These are phyloP conservation scores for Panurus biarmicus DNA, from an alignment of 2,113 vertebrate genomes.

Conservation along the genomic window DNA sequence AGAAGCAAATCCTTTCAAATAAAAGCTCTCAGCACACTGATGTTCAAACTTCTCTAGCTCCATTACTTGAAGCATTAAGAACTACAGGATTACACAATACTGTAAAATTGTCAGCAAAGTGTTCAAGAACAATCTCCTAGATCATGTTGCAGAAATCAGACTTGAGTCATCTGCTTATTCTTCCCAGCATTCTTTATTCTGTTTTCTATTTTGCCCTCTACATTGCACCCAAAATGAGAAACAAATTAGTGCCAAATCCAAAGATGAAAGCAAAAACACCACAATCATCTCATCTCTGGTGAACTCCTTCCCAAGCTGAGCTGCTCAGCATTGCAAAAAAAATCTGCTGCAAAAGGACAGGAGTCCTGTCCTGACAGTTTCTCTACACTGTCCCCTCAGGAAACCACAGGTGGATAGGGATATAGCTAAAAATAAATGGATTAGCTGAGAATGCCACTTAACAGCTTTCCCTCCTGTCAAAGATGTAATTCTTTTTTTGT, in stretches of 20 bases:
- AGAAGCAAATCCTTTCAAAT: slow-evolving; percentile 5
- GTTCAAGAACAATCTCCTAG: not conserved
- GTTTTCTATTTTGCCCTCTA: not conserved
- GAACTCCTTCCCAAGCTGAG: not conserved
- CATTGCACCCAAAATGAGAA: not conserved
- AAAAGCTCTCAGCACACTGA: not conserved
- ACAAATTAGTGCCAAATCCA: not conserved
- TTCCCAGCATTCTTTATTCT: not conserved
- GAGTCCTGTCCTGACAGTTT: no score
- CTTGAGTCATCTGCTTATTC: not conserved
- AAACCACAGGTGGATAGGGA: not conserved
- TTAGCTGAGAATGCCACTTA: not conserved
- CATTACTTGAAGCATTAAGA: not conserved
- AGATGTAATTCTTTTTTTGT: not conserved
- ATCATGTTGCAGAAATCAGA: not conserved
- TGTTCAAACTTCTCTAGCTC: not conserved
- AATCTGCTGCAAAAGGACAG: not conserved
- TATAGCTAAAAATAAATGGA: not conserved
- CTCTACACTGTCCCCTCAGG: not conserved
- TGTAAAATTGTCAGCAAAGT: not conserved
- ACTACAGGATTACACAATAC: not conserved
- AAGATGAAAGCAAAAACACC: not conserved
- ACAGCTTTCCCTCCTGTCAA: not conserved
- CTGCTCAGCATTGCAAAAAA: not conserved
- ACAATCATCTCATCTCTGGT: not conserved